These are phyloP conservation scores for Galemys pyrenaicus DNA, from an alignment of 2,113 vertebrate species.

Conservation along the genomic window DNA sequence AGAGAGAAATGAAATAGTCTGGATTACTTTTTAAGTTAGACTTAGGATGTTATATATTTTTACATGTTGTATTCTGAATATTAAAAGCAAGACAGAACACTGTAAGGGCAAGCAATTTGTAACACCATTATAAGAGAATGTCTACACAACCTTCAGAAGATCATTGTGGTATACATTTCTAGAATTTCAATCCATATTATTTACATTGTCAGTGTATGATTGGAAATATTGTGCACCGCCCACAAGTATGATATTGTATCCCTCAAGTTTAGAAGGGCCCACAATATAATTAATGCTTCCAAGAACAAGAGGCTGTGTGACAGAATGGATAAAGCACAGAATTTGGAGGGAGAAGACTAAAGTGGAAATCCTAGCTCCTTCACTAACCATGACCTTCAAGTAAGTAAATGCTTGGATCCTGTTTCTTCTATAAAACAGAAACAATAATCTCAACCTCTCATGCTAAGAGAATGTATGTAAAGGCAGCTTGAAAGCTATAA, in stretches of 20 bases:
- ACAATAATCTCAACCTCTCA: background rate
- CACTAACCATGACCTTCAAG: background rate
- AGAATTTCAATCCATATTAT: background rate
- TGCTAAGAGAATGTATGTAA: background rate
- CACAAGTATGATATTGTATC: background rate
- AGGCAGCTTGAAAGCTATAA: background rate
- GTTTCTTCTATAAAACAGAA: background rate
- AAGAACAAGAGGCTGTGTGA: background rate
- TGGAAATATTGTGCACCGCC: background rate
- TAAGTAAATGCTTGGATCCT: background rate
- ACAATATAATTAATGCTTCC: background rate
- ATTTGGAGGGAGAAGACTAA: background rate
- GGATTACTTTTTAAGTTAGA: background rate
- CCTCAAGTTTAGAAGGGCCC: background rate
- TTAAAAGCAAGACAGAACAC: background rate
- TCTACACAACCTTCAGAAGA: background rate
- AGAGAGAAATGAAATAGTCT: background rate
- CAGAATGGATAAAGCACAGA: background rate
- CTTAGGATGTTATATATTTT: background rate
- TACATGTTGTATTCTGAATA: background rate
- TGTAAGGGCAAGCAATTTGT: background rate
- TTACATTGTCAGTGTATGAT: background rate
- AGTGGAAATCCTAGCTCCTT: background rate
- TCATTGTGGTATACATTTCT: background rate
- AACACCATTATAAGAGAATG: background rate